Evolutionary conservation across 2,888 invertebrate species (phyloP), one percentile per base, ranked within the genome.

Genomic region (Cephus spinipes): DNA sequence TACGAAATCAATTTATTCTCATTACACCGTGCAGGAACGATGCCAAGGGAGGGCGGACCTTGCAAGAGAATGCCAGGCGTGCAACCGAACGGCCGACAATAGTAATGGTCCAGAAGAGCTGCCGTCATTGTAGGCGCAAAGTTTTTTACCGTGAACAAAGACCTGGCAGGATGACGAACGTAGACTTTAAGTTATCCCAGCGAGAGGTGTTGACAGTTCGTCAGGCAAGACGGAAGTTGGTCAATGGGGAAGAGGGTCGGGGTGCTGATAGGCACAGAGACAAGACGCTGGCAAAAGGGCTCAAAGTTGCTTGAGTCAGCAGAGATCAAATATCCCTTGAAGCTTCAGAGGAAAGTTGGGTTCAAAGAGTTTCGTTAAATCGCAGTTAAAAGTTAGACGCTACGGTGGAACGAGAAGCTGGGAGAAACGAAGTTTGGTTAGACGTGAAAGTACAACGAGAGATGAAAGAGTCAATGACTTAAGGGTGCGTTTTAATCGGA

Each of bases 301-400:
- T 30, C 30, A 71, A 30, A 55, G 55, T 55, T 55, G 55, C 55
- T 23, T 55, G 55, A 9, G 55, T 23, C 55, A 71, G 71, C 71
- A 33, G 23, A 71, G 31, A 71, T 71, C 71, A 71, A 71, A 71
- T 30, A 30, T 12, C 30, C 30, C 30, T 71, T 31, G 31, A 33
- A 11, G 71, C 12, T 71, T 30, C 55, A 55, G 71, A 31, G 31
- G 71, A 33, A 71, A 33, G 30, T 71, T 71, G 15, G 71, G 81
- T 80, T 86, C 86, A 86, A 86, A 85, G 83, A 82, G 80, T 81
- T 81, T 85, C 81, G 84, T 77, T 86, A 84, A 86, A 82, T 86
- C 85, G 81, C 81, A 81, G 85, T 85, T 83, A 82, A 85, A 85
- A 83, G 81, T 86, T 81, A 81, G 81, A 80, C 3, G 76, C n/a